phyloP scores from a whole-genome alignment of 2,888 invertebrate genomes.

The Geotrupes spiniger region DNA sequence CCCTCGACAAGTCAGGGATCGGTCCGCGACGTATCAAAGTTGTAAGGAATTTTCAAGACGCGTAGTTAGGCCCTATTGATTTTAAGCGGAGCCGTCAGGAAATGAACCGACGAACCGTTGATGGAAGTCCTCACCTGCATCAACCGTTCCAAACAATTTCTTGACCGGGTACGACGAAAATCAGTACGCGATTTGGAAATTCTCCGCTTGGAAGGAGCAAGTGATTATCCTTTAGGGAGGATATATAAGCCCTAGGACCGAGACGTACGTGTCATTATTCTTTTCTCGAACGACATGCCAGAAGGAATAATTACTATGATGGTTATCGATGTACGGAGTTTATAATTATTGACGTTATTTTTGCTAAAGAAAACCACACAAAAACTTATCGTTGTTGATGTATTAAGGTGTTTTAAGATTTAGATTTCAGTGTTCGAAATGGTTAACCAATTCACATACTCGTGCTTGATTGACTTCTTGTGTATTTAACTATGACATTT shows the following conservation, averaged over 20 bases:
- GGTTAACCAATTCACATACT: slow-evolving; percentile 41
- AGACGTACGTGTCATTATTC: slow-evolving; percentile 4
- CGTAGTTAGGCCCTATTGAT: slow-evolving; percentile 45
- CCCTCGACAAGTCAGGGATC: not conserved
- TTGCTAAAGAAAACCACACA: no score
- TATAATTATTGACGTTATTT: slow-evolving; percentile 21
- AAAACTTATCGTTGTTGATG: slow-evolving; percentile 13
- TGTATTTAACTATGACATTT: slow-evolving; percentile 7
- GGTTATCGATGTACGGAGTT: slow-evolving; percentile 22
- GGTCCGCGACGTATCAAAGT: slow-evolving; percentile 6
- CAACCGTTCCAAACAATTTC: slow-evolving; percentile 23
- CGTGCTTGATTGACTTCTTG: slow-evolving; percentile 20
- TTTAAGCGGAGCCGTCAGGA: slow-evolving; percentile 29
- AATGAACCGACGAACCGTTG: slow-evolving; percentile 24
- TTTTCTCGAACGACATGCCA: not conserved
- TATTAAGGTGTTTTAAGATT: slow-evolving; percentile 28
- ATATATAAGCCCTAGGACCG: not conserved
- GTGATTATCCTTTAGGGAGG: not conserved
- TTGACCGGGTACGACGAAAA: slow-evolving; percentile 25
- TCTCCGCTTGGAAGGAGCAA: slow-evolving; percentile 8
- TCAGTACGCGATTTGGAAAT: slow-evolving; percentile 28
- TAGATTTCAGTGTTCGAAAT: slow-evolving; percentile 28
- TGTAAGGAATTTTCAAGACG: slow-evolving; percentile 32
- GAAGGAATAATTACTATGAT: slow-evolving; percentile 30
- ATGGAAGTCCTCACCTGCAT: slow-evolving; percentile 26